These are phyloP conservation scores for Mandrillus leucophaeus DNA, from an alignment of 2,113 vertebrate genomes.

Conservation along the genomic window DNA sequence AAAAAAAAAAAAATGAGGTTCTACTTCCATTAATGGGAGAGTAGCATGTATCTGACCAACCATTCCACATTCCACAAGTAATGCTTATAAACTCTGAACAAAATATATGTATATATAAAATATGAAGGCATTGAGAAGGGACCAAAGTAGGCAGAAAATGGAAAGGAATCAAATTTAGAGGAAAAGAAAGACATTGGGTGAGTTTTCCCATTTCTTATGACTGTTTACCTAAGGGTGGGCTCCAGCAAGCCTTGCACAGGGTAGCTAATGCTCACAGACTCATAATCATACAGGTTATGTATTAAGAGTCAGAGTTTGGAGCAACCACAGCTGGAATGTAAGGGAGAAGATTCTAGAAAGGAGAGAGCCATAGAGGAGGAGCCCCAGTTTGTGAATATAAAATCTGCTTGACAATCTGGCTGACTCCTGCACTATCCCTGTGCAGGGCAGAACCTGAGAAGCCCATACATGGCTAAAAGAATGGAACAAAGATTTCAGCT, in stretches of 20 bases:
- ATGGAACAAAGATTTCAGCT: neutral
- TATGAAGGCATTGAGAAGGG: neutral
- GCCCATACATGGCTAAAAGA: neutral
- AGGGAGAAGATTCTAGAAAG: neutral
- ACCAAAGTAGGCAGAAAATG: constrained; percentile 1
- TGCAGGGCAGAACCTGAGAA: neutral
- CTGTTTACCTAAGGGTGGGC: neutral
- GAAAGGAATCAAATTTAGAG: neutral
- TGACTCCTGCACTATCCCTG: neutral
- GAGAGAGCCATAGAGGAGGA: neutral
- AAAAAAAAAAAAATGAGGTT: neutral
- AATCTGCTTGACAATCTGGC: neutral
- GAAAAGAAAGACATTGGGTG: neutral
- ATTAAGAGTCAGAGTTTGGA: neutral
- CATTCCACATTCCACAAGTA: neutral
- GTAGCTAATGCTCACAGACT: neutral
- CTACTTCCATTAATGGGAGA: neutral
- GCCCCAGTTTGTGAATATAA: neutral
- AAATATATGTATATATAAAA: neutral
- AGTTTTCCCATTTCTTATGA: neutral
- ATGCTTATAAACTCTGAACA: neutral
- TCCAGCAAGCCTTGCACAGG: neutral
- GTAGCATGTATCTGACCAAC: neutral
- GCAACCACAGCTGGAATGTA: neutral
- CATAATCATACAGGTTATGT: neutral